A percentile compares a stretch with the other conserved stretches of the same genome.
These are phyloP conservation scores for Andrena dorsata DNA, from an alignment of 2,888 invertebrate genomes.

Conservation along the genomic window DNA sequence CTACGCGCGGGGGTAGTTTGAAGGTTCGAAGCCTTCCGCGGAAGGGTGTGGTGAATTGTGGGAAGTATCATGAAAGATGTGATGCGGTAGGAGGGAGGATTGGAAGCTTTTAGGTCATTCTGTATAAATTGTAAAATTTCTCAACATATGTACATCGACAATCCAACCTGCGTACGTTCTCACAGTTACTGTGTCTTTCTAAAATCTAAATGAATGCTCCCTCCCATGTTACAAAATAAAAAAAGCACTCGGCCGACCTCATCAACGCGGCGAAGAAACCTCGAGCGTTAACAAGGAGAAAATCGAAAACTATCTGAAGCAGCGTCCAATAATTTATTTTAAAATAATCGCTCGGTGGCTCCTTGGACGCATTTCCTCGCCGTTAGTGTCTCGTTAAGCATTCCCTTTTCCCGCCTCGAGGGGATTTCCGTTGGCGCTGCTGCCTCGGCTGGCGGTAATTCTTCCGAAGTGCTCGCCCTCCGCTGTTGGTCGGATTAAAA, in stretches of 20 bases:
- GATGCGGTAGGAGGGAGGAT: too few relatives aligned
- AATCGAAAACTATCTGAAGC: neutral
- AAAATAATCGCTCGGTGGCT: neutral
- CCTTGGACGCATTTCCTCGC: neutral
- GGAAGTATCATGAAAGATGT: neutral
- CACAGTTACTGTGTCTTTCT: too few relatives aligned
- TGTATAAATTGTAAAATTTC: too few relatives aligned
- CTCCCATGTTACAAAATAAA: too few relatives aligned
- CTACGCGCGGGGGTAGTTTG: slow-evolving; percentile 1
- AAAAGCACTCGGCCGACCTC: too few relatives aligned
- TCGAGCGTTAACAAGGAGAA: neutral
- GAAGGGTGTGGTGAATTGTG: neutral
- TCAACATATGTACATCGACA: too few relatives aligned
- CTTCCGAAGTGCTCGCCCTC: slow-evolving; percentile 7
- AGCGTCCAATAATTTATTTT: slow-evolving; percentile 4
- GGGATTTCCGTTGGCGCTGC: neutral
- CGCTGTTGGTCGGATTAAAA: slow-evolving; percentile 14
- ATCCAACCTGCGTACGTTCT: too few relatives aligned
- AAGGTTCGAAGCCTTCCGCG: neutral
- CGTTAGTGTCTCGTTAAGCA: neutral
- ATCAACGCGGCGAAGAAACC: too few relatives aligned
- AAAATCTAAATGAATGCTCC: too few relatives aligned
- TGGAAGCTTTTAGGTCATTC: too few relatives aligned
- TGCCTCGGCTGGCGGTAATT: slow-evolving; percentile 14
- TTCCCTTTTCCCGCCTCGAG: neutral